Base-by-base conservation (phyloP, 2,113 vertebrate species). In the Eurypyga helias region DNA sequence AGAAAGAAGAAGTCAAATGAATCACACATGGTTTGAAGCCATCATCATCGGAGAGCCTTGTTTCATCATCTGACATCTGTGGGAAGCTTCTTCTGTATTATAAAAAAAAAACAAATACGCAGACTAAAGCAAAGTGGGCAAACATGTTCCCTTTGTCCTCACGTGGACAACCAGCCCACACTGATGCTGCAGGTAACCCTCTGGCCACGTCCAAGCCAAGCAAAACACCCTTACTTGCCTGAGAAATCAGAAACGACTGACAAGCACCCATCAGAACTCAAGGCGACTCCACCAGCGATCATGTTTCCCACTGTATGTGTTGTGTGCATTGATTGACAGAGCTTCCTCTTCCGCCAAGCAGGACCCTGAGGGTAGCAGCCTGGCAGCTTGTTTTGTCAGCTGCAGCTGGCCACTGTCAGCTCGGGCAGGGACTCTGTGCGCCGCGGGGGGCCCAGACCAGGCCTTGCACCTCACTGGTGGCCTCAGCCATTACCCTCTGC, bases 361-460 rank as follows among this genome's bases (percentile, higher is more conserved):
- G 82, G 94, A 82, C 72, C 93, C 79, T 10, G 17, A 65, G 91
- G 92, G 71, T 2, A 31, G 76, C 84, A 48, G 87, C 90, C 83
- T 18, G 55, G 94, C 85, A 45, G 85, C 70, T 92, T 98, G 97
- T 98, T 98, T 98, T 97, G 95, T 98, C 98, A 98, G 98, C 98
- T 98, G 98, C 8, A 25, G 45, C 76, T 2, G 8, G 82, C 86
- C 5, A 5, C 66, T 4, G 75, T 57, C 89, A 60, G 87, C 66
- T 49, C 1, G 2, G 24, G n/a, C 76, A 45, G 71, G 58, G 87
- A 93, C 38, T 34, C 48, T 65, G 58, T 8, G 3, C 61, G 0
- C 96, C 3, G 4, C 19, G 0, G 97, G 96, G 87, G 86, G 80
- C 89, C 90, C 2, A 7, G 26, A 26, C 88, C 31, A 9, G 43